Evolutionary conservation across 2,797 vertebrate species (phyloP).

Genomic region (Epinephelus awoara): DNA sequence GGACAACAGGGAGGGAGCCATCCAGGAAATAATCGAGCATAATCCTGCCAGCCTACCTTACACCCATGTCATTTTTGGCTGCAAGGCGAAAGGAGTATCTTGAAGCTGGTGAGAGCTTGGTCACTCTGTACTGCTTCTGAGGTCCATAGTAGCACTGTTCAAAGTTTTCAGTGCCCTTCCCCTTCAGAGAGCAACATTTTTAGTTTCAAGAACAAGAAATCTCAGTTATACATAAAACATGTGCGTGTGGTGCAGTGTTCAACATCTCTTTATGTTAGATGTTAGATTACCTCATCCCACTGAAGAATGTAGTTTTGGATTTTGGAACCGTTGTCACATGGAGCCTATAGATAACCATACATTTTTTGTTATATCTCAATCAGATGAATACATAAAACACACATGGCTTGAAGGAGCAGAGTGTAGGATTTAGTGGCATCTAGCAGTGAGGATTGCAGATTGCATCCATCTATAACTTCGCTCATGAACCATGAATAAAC

Average conservation of each 20-base stretch:
- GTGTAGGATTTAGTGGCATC: no score
- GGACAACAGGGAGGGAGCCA: constrained; percentile 42
- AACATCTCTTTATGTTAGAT: constrained; percentile 2
- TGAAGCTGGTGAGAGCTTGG: constrained; percentile 95
- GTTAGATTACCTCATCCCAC: constrained; percentile 93
- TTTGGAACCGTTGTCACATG: constrained; percentile 98
- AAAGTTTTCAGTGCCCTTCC: constrained; percentile 91
- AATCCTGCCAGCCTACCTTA: constrained; percentile 86
- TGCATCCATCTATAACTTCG: no score
- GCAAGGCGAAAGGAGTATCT: constrained; percentile 97
- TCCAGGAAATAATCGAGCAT: constrained; percentile 5
- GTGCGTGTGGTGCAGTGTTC: neutral
- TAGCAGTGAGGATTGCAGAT: no score
- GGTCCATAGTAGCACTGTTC: constrained; percentile 95
- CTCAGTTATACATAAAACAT: neutral
- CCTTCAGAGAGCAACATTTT: constrained; percentile 81
- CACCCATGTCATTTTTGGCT: constrained; percentile 97
- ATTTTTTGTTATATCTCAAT: neutral
- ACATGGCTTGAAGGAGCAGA: neutral
- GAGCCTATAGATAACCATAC: constrained; percentile 82
- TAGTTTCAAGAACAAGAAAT: neutral
- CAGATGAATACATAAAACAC: neutral
- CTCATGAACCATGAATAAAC: no score
- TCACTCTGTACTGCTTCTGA: constrained; percentile 96
- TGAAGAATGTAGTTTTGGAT: constrained; percentile 96